Conservation (phyloP, 2,888 invertebrate genomes). For the Frankliniella fusca region DNA sequence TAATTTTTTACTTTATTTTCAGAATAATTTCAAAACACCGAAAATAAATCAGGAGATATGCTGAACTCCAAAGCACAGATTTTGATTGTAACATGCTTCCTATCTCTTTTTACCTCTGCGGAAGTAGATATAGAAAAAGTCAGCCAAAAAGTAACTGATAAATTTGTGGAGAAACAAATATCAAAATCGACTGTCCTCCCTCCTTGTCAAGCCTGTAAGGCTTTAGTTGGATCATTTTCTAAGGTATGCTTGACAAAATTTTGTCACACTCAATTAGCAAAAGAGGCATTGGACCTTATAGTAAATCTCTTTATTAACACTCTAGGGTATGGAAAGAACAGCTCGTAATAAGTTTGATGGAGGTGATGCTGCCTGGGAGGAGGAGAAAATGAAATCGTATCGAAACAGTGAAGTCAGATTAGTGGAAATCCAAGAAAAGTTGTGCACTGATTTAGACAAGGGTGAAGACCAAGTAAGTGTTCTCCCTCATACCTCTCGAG, state of each 20-base stretch:
- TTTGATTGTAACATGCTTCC: neutral
- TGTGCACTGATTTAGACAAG: conserved; percentile 71
- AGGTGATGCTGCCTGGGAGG: conserved; percentile 91
- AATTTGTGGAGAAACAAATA: conserved; percentile 42
- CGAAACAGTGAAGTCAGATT: conserved; percentile 83
- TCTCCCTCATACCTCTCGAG: neutral
- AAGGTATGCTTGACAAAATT: conserved; percentile 46
- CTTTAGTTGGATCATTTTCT: conserved; percentile 70
- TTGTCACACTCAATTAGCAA: conserved; percentile 29
- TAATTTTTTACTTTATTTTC: neutral
- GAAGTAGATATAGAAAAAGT: conserved; percentile 7
- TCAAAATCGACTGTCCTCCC: conserved; percentile 55
- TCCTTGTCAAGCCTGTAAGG: conserved; percentile 73
- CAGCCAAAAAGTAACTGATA: conserved; percentile 32
- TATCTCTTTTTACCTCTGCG: neutral
- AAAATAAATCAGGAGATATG: neutral
- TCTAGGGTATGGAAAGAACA: conserved; percentile 72
- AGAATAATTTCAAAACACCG: neutral
- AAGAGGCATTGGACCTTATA: conserved; percentile 30
- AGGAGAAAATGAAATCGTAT: conserved; percentile 77
- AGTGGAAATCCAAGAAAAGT: conserved; percentile 82
- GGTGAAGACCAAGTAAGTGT: conserved; percentile 55
- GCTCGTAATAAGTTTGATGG: conserved; percentile 86
- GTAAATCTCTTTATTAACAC: conserved; percentile 13
- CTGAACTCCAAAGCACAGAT: neutral